phyloP scores from a whole-genome alignment of 2,113 vertebrate species.

The Heptranchias perlo region DNA sequence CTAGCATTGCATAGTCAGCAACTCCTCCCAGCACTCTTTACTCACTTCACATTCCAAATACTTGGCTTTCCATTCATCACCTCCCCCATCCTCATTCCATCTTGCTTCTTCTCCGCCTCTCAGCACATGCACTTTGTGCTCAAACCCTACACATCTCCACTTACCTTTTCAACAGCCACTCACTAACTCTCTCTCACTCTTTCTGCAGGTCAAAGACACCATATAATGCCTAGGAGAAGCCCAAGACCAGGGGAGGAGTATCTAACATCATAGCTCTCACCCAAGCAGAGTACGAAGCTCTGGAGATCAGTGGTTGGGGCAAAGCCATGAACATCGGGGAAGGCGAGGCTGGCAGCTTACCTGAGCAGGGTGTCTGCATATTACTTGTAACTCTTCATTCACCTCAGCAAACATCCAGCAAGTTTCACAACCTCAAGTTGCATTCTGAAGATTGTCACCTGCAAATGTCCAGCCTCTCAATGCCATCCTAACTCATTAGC shows the following conservation, averaged over 20 bases:
- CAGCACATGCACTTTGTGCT: background rate
- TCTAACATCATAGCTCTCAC: background rate
- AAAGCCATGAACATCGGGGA: background rate
- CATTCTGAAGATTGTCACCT: background rate
- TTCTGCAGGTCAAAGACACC: background rate
- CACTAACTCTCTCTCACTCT: background rate
- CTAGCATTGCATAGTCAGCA: too few relatives aligned
- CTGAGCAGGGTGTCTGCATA: background rate
- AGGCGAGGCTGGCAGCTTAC: background rate
- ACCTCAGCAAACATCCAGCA: background rate
- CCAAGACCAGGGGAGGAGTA: background rate
- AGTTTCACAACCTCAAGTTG: background rate
- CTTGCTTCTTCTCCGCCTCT: background rate
- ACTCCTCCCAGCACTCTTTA: background rate
- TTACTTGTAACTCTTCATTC: background rate
- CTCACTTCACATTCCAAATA: background rate
- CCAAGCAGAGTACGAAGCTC: background rate
- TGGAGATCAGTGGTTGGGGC: background rate
- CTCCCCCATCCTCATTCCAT: background rate
- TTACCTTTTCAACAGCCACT: background rate
- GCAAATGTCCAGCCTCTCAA: conserved; percentile 18
- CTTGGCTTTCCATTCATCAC: background rate
- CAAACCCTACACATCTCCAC: background rate
- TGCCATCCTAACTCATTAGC: background rate
- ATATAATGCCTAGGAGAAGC: background rate